A percentile compares a stretch with the other conserved stretches of the same genome.
Evolutionary conservation across 2,888 invertebrate genomes (phyloP).

Genomic region (Drosophila prolongata): DNA sequence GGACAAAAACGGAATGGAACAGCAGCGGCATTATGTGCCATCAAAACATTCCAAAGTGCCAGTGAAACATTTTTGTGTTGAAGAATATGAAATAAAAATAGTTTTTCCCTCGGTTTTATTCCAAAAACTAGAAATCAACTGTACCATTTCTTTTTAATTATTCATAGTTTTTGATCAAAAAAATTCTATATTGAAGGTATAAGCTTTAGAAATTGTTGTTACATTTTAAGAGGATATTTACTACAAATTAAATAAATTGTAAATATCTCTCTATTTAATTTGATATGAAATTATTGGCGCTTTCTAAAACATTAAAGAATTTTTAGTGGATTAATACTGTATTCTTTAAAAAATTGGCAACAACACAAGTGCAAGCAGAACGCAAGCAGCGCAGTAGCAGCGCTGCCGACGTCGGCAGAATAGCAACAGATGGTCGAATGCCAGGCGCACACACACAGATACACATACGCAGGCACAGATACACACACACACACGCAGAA

Average conservation of each 20-base stretch:
- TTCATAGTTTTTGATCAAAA: too few species aligned
- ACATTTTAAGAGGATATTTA: too few species aligned
- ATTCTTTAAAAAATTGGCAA: conserved; percentile 14
- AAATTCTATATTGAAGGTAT: too few species aligned
- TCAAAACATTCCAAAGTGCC: conserved; percentile 29
- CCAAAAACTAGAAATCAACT: background rate
- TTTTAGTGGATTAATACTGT: background rate
- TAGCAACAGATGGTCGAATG: conserved; percentile 47
- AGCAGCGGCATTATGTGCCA: conserved; percentile 12
- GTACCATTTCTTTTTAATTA: background rate
- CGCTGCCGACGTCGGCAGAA: conserved; percentile 21
- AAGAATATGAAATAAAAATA: conserved; percentile 42
- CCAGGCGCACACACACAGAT: conserved; percentile 18
- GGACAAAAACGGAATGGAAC: conserved; percentile 14
- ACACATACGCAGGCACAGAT: conserved; percentile 1
- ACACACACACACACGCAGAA: conserved; percentile 44
- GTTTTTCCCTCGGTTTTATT: background rate
- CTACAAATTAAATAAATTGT: too few species aligned
- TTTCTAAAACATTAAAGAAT: too few species aligned
- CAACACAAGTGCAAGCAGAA: conserved; percentile 14
- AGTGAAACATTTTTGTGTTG: conserved; percentile 13
- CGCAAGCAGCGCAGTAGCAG: conserved; percentile 7
- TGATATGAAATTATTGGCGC: too few species aligned
- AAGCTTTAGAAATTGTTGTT: too few species aligned
- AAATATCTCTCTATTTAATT: too few species aligned